Base-by-base conservation (phyloP, 1,140 invertebrate genomes). In the Apis florea region DNA sequence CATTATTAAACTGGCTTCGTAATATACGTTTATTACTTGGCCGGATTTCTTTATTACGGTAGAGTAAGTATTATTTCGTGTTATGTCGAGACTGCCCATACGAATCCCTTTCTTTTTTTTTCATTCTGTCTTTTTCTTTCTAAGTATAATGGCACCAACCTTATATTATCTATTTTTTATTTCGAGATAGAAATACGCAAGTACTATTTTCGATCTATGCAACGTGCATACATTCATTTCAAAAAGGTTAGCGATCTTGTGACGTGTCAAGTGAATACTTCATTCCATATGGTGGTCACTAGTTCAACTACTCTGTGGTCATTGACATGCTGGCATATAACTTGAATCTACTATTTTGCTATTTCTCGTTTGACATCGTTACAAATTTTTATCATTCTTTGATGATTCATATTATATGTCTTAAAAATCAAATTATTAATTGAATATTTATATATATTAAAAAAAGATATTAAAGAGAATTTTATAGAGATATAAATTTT, bases 271-370 rank as follows among this genome's bases (percentile, higher is more conserved):
- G 89, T 88, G 87, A 91, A 88, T 82, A 88, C 90, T 92, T 89
- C 91, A 92, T 93, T 93, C 92, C 92, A 93, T 93, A 93, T 93
- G 92, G 92, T 93, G 90, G 91, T 91, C 89, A 88, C 87, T 88
- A 84, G 59, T 81, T 88, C 88, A 79, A 83, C 82, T 83, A 88
- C 53, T 85, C 78, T 78, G 82, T 92, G 90, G 91, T 92, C 91
- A 91, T 91, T 93, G 91, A 92, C 92, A 92, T 92, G 88, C 68
- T 89, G 86, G 87, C 88, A 87, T 89, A 88, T 88, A 85, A 87
- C 76, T 70, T 73, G 58, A 79, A 82, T 88, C 58, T 74, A 11
- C 58, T 74, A 13, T 69, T 84, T 70, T 54, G 2, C 31, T 54
- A 21, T 61, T 77, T 82, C 56, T 19, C 51, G 19, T 61, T 67